These are phyloP conservation scores for Drosophila virilis DNA, from an alignment of 1,140 invertebrate genomes.

Conservation along the genomic window DNA sequence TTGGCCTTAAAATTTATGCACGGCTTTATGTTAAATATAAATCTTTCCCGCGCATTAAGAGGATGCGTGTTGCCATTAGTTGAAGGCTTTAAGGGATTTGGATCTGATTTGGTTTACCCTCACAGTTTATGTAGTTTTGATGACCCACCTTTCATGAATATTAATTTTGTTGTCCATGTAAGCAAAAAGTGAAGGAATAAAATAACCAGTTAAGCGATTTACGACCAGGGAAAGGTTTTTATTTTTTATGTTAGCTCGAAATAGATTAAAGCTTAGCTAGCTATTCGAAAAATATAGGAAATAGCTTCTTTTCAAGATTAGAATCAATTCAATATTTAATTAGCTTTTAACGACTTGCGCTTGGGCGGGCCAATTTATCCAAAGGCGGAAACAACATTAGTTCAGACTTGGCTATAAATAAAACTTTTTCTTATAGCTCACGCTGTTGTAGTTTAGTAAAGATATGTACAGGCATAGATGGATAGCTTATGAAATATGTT, in stretches of 20 bases:
- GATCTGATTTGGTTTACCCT: slow-evolving; percentile 26
- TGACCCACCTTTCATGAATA: slow-evolving; percentile 43
- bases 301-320: not conserved
- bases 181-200: not conserved
- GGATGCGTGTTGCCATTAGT: slow-evolving; percentile 37
- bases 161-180: slow-evolving; percentile 23
- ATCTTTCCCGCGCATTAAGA: slow-evolving; percentile 49
- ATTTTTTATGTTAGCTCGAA: not conserved
- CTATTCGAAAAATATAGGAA: not conserved
- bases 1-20: slow-evolving; percentile 63
- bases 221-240: not conserved
- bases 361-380: not conserved
- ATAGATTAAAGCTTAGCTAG: not conserved
- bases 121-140: slow-evolving; percentile 39
- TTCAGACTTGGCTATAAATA: not conserved
- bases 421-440: not conserved
- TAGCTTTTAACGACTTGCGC: not conserved
- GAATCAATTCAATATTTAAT: not conserved
- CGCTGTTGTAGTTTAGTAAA: not conserved
- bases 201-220: slow-evolving; percentile 14
- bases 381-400: no score
- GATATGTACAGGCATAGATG: no score
- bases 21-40: slow-evolving; percentile 66
- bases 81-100: slow-evolving; percentile 13
- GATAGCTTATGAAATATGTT: no score